phyloP scores from a whole-genome alignment of 2,888 invertebrate species.

The Brachynemurus nebulosus region DNA sequence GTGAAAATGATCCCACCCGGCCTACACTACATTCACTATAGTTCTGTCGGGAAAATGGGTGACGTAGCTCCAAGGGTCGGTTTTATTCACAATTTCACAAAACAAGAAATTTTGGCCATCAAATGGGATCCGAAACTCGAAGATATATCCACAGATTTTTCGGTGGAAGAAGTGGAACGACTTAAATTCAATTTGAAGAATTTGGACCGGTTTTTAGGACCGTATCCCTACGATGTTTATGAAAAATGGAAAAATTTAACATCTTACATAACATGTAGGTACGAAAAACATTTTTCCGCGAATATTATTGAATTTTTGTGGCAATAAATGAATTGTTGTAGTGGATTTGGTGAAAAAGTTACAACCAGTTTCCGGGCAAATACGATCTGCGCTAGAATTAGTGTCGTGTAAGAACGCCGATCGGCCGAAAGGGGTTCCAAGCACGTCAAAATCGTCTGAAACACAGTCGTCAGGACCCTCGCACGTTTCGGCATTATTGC shows the following conservation, averaged over 20 bases:
- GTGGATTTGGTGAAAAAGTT: slow-evolving; percentile 43
- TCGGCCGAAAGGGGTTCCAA: slow-evolving; percentile 25
- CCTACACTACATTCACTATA: slow-evolving; percentile 84
- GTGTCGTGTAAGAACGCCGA: slow-evolving; percentile 55
- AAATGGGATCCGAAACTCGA: slow-evolving; percentile 74
- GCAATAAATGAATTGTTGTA: no score
- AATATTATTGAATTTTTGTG: slow-evolving; percentile 10
- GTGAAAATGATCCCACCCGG: slow-evolving; percentile 99
- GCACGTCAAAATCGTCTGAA: slow-evolving; percentile 8
- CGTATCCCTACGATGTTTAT: slow-evolving; percentile 83
- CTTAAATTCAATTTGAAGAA: slow-evolving; percentile 54
- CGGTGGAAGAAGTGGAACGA: slow-evolving; percentile 47
- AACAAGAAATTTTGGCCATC: slow-evolving; percentile 70
- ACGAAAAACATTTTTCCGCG: slow-evolving; percentile 4
- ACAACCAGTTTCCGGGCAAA: slow-evolving; percentile 58
- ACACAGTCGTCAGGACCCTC: not conserved
- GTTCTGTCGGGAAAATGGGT: slow-evolving; percentile 47
- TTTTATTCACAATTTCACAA: slow-evolving; percentile 64
- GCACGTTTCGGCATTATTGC: not conserved
- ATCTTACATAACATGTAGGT: slow-evolving; percentile 46
- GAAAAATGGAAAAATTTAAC: slow-evolving; percentile 73
- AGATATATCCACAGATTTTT: slow-evolving; percentile 51
- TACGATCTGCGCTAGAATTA: slow-evolving; percentile 70
- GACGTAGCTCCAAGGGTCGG: slow-evolving; percentile 57
- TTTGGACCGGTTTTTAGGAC: slow-evolving; percentile 67